Evolutionary conservation across 2,888 invertebrate genomes (phyloP), one percentile per base, ranked within the genome.

Genomic region (Eurytoma adleriae): DNA sequence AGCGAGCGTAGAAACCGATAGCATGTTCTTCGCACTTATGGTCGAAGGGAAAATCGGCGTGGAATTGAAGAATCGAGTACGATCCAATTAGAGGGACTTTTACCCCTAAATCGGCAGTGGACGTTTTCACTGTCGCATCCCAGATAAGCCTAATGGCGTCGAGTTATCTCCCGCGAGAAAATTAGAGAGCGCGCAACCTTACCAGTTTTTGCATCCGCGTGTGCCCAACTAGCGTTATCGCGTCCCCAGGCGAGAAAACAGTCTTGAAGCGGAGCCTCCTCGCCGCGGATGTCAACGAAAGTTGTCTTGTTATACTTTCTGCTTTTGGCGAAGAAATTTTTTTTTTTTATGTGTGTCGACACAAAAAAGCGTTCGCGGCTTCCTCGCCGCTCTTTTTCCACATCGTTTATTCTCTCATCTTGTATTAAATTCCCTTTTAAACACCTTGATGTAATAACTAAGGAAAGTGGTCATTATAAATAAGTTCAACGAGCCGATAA

Each of bases 291-390:
- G 30, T 59, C 62, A 78, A 78, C 27, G 80, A 77, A 78, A 80
- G 80, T 78, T 57, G 73, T 70, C 73, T 66, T 52, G 77, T 73
- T 77, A 77, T 77, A 77, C 77, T 77, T 80, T 80, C 80, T 73
- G 77, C 40, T 69, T 80, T 77, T 77, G 77, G 69, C 24, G 14
- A 30, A 62, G 16, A 7, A n/a, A 30, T 16, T 10, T 62, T 62
- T 61, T 27, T 14, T 24, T 27, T n/a, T 0, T 61, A 61, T 27
- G 27, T 27, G 27, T 27, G 27, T 61, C 27, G 61, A n/a, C 61
- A 0, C 5, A 30, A 7, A 30, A 3, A 40, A 24, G 24, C 24
- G 1, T 24, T 24, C 24, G 24, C 24, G 24, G 24, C 24, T 24
- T 24, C 24, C 10, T 10, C 1, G 7, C 10, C 10, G 7, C 7